A percentile compares a stretch with the other conserved stretches of the same genome.
These are phyloP conservation scores for Dermatemys mawii DNA, from an alignment of 2,113 vertebrate genomes.

Conservation along the genomic window DNA sequence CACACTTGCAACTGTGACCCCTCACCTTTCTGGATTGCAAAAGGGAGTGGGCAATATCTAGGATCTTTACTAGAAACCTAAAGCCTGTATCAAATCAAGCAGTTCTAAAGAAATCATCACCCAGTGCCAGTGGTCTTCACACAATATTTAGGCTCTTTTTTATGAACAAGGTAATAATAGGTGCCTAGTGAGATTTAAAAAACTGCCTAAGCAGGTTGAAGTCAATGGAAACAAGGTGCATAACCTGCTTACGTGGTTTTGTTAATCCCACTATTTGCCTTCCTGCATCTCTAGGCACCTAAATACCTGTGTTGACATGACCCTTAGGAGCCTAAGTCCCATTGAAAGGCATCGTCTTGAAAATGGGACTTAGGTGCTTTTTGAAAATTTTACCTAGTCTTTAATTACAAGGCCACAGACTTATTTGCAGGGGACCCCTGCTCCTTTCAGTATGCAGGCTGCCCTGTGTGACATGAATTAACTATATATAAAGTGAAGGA, in stretches of 20 bases:
- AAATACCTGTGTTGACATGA: background rate
- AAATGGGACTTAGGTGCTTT: background rate
- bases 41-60: background rate
- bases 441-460: background rate
- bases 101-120: background rate
- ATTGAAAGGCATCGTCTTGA: background rate
- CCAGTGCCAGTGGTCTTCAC: background rate
- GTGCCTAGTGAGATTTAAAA: background rate
- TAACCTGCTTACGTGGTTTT: background rate
- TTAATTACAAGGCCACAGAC: background rate
- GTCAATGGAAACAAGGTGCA: background rate
- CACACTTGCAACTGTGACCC: background rate
- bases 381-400: background rate
- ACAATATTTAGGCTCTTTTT: background rate
- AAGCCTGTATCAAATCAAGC: background rate
- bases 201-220: background rate
- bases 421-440: background rate
- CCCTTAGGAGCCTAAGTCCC: background rate
- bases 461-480: background rate
- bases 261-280: background rate
- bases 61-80: background rate
- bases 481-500: background rate
- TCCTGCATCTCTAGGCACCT: background rate
- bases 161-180: background rate
- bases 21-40: background rate